Base-by-base conservation (phyloP, 2,113 vertebrate species). In the Hystrix brachyura region DNA sequence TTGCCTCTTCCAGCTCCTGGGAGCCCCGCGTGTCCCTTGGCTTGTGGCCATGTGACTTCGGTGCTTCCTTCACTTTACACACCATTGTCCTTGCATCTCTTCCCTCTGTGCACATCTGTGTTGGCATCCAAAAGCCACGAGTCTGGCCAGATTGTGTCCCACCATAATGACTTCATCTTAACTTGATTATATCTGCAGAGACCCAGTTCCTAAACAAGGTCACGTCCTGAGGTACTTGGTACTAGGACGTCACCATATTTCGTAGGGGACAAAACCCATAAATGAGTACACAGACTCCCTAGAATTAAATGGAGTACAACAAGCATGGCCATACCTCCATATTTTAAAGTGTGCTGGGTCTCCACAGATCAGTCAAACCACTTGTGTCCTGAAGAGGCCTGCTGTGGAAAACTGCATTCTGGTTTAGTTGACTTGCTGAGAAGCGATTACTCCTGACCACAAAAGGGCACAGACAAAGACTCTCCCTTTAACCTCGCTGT, bases 141-240 rank as follows among this genome's bases (percentile, higher is more conserved):
- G 23, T 74, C 32, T 21, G 65, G 29, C 8, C 79, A 55, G 65
- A 46, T 57, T 25, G 72, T 48, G 34, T 65, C 19, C 69, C 57
- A 67, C 12, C 46, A n/a, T 51, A 15, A 25, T 43, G 74, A 79
- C 60, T 55, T 88, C 83, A 88, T 71, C 59, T 76, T 71, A 85
- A 38, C 34, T 48, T 51, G 57, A 27, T 79, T 23, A 38, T 23
- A 29, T 62, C 51, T 60, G 11, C 62, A 85, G 80, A 80, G 76
- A 65, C 32, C 64, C 38, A 88, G 12, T 72, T 82, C 93, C 57
- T n/a, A 87, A 88, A 62, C 51, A 86, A 97, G 71, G 60, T 90
- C 57, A 62, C 64, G 38, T 51, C 65, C 53, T 88, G 64, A 85
- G 43, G 55, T 23, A 14, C 38, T 96, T n/a, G 12, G 43, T 38